phyloP scores from a whole-genome alignment of 2,113 vertebrate genomes.

The Thomomys bottae region DNA sequence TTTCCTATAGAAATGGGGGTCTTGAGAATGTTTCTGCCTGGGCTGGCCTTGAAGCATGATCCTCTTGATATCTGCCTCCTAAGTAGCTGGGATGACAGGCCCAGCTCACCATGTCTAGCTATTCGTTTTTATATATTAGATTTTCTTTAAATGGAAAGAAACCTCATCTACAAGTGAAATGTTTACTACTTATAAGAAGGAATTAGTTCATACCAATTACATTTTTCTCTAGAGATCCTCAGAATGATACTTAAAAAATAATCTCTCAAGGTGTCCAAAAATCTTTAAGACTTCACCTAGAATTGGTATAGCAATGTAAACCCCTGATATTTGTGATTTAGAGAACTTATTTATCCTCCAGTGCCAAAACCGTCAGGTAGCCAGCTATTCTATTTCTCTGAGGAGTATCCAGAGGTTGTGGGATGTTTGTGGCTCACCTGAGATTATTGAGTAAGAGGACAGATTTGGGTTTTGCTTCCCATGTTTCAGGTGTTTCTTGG shows the following conservation, averaged over 20 bases:
- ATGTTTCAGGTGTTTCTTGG: not conserved
- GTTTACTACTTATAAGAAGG: not conserved
- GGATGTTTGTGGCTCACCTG: not conserved
- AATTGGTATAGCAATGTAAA: not conserved
- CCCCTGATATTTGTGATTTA: not conserved
- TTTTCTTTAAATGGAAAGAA: conserved; percentile 6
- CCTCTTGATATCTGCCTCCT: too few relatives aligned
- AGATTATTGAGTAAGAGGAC: not conserved
- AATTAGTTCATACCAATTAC: not conserved
- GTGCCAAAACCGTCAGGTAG: not conserved
- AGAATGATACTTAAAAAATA: conserved; percentile 1
- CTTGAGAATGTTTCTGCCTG: too few relatives aligned
- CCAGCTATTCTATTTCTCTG: not conserved
- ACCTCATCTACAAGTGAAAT: not conserved
- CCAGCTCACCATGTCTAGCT: too few relatives aligned
- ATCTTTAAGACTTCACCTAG: not conserved
- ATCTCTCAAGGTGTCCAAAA: not conserved
- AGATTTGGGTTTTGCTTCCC: not conserved
- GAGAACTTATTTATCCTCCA: not conserved
- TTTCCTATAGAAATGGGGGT: too few relatives aligned
- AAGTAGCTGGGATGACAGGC: too few relatives aligned
- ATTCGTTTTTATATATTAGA: conserved; percentile 1
- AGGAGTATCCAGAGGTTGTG: not conserved
- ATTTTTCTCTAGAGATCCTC: conserved; percentile 40
- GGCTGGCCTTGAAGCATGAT: too few relatives aligned